These are phyloP conservation scores for Thelaira solivaga DNA, from an alignment of 2,888 invertebrate genomes.

Conservation along the genomic window DNA sequence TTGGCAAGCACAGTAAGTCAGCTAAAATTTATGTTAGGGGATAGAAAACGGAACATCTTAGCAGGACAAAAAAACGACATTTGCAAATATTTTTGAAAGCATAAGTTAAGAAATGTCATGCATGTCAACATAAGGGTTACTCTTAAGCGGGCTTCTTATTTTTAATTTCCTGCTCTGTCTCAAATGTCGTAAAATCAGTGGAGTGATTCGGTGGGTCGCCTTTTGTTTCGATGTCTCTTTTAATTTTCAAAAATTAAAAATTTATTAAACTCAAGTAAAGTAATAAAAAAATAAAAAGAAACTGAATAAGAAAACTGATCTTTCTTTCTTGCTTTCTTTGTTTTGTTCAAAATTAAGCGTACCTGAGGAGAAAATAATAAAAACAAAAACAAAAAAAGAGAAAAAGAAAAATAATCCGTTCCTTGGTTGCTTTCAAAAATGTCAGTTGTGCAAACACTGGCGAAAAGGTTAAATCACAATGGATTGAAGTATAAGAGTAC, in stretches of 20 bases:
- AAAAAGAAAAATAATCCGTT: background rate
- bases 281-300: conserved; percentile 10
- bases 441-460: conserved; percentile 56
- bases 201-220: conserved; percentile 56
- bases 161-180: conserved; percentile 53
- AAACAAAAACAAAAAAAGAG: too few relatives aligned
- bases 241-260: conserved; percentile 19
- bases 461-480: conserved; percentile 55
- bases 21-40: too few relatives aligned
- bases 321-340: too few relatives aligned
- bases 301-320: conserved; percentile 54
- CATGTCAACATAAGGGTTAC: conserved; percentile 58
- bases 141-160: conserved; percentile 32
- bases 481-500: conserved; percentile 1
- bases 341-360: conserved; percentile 12
- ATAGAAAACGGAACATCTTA: background rate
- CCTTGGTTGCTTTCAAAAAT: conserved; percentile 47
- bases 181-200: conserved; percentile 17
- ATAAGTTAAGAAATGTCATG: conserved; percentile 56
- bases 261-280: too few relatives aligned
- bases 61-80: background rate
- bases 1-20: too few relatives aligned
- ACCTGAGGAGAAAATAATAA: background rate
- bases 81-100: background rate
- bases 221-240: conserved; percentile 53